These are phyloP conservation scores for Drosophila aldrichi DNA, from an alignment of 2,888 invertebrate species.

Conservation along the genomic window DNA sequence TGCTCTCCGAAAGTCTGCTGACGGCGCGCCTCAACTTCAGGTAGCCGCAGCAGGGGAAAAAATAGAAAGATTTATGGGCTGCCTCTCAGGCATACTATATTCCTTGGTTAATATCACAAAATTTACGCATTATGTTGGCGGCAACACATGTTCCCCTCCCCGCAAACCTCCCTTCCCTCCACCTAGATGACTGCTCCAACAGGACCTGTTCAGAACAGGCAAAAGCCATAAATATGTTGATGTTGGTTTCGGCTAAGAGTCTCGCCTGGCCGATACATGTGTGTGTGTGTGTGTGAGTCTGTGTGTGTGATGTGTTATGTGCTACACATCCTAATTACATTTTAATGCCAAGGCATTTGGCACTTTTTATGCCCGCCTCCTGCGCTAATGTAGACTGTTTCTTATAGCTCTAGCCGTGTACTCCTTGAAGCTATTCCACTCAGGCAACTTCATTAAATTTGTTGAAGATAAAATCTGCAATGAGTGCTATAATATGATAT, in stretches of 20 bases:
- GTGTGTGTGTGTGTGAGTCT: constrained; percentile 2
- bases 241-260: constrained; percentile 28
- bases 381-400: constrained; percentile 10
- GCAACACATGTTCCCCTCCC: constrained; percentile 18
- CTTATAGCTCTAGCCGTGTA: not conserved
- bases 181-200: not conserved
- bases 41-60: constrained; percentile 16
- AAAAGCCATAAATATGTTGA: constrained; percentile 60
- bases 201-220: constrained; percentile 48
- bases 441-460: constrained; percentile 6
- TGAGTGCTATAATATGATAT: not conserved
- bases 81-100: constrained; percentile 40
- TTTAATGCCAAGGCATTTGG: constrained; percentile 56
- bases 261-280: constrained; percentile 5
- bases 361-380: constrained; percentile 46
- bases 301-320: constrained; percentile 5
- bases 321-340: constrained; percentile 69
- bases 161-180: not conserved
- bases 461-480: not conserved
- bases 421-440: not conserved
- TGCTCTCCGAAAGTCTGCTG: constrained; percentile 4
- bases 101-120: constrained; percentile 50
- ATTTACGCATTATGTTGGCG: constrained; percentile 43
- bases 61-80: constrained; percentile 41
- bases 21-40: constrained; percentile 18